phyloP scores from a whole-genome alignment of 2,113 vertebrate species.

The Solea solea region DNA sequence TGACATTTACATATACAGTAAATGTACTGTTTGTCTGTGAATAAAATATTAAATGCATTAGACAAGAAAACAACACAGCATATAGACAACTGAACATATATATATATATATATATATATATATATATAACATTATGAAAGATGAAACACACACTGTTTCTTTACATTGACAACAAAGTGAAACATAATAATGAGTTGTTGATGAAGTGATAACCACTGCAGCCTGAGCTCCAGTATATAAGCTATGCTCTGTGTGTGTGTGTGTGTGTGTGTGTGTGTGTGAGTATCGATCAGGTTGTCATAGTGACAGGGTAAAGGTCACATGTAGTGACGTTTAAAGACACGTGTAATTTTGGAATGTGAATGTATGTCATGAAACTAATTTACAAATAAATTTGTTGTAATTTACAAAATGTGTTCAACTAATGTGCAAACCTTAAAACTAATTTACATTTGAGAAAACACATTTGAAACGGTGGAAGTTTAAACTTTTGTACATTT shows the following conservation, averaged over 20 bases:
- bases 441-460: too few species aligned
- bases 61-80: not conserved
- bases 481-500: too few species aligned
- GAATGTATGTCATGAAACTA: too few species aligned
- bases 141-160: not conserved
- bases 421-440: too few species aligned
- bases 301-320: not conserved
- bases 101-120: too few species aligned
- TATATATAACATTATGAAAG: not conserved
- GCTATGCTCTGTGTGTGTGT: not conserved
- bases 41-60: rapidly evolving
- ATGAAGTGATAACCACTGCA: not conserved
- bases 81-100: too few species aligned
- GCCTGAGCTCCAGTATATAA: not conserved
- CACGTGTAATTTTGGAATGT: too few species aligned
- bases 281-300: constrained; percentile 1
- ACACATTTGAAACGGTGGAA: too few species aligned
- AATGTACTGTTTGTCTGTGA: not conserved
- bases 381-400: too few species aligned
- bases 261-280: not conserved
- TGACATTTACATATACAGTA: not conserved
- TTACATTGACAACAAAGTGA: not conserved
- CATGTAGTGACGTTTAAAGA: not conserved
- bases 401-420: too few species aligned
- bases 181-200: not conserved